Conservation (phyloP, 1,140 invertebrate species). For the Gryon sp. region DNA sequence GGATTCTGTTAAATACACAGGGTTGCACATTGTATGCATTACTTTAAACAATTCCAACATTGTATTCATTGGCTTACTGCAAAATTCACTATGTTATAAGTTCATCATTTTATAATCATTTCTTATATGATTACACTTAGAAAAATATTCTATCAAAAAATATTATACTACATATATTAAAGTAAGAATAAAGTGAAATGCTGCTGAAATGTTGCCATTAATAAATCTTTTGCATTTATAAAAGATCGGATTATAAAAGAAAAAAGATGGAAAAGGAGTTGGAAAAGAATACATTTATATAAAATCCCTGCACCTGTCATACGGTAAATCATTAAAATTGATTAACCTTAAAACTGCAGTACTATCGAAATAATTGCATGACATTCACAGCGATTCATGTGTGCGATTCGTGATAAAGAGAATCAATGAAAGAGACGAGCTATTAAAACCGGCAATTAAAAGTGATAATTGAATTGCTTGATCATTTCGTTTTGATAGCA, state of each 20-base stretch:
- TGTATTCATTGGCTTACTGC: slow-evolving; percentile 14
- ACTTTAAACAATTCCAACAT: slow-evolving; percentile 8
- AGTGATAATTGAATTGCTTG: slow-evolving; percentile 27
- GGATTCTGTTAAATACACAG: slow-evolving; percentile 33
- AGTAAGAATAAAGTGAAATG: too few relatives aligned
- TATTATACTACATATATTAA: too few relatives aligned
- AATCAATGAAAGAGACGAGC: slow-evolving; percentile 4
- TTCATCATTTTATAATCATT: too few relatives aligned
- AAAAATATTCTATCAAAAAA: too few relatives aligned
- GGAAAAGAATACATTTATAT: slow-evolving; percentile 4
- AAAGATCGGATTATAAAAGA: too few relatives aligned
- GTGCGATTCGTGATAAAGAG: background rate
- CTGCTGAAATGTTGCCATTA: too few relatives aligned
- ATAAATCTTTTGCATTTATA: too few relatives aligned
- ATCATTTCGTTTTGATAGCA: slow-evolving; percentile 21
- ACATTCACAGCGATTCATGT: background rate
- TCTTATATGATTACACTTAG: too few relatives aligned
- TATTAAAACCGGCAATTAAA: slow-evolving; percentile 25
- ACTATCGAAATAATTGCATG: slow-evolving; percentile 20
- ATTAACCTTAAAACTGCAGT: slow-evolving; percentile 17
- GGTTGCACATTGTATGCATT: slow-evolving; percentile 39
- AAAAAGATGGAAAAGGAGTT: too few relatives aligned
- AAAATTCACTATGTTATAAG: too few relatives aligned
- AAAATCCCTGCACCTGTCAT: background rate
- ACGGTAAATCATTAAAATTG: slow-evolving; percentile 18